Conservation (phyloP, 2,888 invertebrate species). For the Girardia tigrina region DNA sequence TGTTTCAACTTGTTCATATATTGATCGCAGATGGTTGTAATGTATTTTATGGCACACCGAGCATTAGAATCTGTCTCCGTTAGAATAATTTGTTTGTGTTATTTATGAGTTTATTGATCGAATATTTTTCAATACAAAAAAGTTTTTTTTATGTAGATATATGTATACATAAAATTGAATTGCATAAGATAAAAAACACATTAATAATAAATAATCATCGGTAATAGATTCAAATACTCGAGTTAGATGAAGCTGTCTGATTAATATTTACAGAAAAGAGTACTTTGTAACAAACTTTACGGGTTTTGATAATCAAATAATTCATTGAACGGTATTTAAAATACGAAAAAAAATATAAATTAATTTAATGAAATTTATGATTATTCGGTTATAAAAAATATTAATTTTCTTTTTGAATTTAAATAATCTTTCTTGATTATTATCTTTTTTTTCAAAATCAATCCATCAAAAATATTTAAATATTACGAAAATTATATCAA, state of each 20-base stretch:
- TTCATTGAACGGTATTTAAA: too few species aligned
- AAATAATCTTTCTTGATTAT: too few species aligned
- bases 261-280: neutral
- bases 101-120: conserved; percentile 9
- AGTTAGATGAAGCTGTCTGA: neutral
- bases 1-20: conserved; percentile 9
- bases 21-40: conserved; percentile 20
- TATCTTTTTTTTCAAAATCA: too few species aligned
- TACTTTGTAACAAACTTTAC: neutral
- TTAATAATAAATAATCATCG: neutral
- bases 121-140: neutral
- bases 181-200: neutral
- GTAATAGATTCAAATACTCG: neutral
- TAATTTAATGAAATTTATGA: too few species aligned
- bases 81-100: neutral
- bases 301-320: too few species aligned
- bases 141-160: neutral
- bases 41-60: neutral
- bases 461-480: too few species aligned
- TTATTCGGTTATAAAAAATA: too few species aligned
- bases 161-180: too few species aligned
- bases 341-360: too few species aligned
- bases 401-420: too few species aligned
- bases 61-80: neutral
- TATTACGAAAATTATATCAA: too few species aligned